Evolutionary conservation across 1,140 invertebrate species (phyloP).

Genomic region (Lamellibrachia luymesi): DNA sequence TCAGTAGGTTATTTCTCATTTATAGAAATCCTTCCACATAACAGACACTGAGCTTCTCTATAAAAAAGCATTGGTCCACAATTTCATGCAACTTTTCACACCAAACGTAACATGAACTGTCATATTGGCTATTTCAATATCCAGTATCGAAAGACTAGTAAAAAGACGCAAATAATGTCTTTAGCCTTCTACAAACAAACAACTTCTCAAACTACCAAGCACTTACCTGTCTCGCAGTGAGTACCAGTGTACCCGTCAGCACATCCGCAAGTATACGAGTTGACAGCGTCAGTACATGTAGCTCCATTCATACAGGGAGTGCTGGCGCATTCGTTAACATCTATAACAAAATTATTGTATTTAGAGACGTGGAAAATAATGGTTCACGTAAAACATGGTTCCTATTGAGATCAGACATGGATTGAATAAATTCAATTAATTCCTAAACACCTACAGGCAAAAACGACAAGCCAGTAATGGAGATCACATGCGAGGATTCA

Average conservation of each 20-base stretch:
- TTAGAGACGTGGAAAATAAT: too few relatives aligned
- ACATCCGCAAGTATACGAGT: constrained; percentile 17
- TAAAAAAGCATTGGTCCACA: not conserved
- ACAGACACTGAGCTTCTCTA: not conserved
- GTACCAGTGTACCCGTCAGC: constrained; percentile 13
- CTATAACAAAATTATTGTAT: not conserved
- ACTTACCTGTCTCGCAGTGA: constrained; percentile 11
- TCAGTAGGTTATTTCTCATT: too few relatives aligned
- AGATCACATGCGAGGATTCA: too few relatives aligned
- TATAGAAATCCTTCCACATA: too few relatives aligned
- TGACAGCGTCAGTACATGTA: constrained; percentile 16
- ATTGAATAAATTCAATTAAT: too few relatives aligned
- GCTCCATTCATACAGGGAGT: constrained; percentile 25
- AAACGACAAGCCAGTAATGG: too few relatives aligned
- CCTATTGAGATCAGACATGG: too few relatives aligned
- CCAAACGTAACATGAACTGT: too few relatives aligned
- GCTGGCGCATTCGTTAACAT: constrained; percentile 18
- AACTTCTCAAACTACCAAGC: not conserved
- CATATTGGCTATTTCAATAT: not conserved
- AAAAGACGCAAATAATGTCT: too few relatives aligned
- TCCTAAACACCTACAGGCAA: too few relatives aligned
- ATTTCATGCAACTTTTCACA: not conserved
- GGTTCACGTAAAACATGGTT: too few relatives aligned
- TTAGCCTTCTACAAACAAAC: not conserved
- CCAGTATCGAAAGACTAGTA: too few relatives aligned